Evolutionary conservation across 2,797 vertebrate species (phyloP), one percentile per base, ranked within the genome.

Genomic region (Scyliorhinus canicula): DNA sequence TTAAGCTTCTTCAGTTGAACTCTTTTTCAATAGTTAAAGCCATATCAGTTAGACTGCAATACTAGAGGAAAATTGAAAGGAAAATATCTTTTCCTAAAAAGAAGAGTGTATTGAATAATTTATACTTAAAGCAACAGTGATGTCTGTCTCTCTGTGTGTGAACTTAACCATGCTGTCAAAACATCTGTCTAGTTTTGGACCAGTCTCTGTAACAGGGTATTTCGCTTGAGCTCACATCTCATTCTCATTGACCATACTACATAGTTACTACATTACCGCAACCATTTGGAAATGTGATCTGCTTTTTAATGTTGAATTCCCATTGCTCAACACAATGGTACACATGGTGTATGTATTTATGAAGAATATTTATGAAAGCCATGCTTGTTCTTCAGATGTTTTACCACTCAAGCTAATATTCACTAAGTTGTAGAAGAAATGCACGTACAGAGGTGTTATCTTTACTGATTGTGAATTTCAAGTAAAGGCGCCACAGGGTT

Each of bases 1-100:
- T 94, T 69, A 94, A 94, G 93, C 63, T 94, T 94, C 93, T 74
- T 94, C 67, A 50, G 47, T 94, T 74, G 55, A 94, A 94, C 93
- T 94, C 96, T 95, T 96, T 97, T 97, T 97, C 97, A 98, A 98
- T 98, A 98, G 98, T 98, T 98, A 98, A 99, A 99, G 99, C 98
- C 98, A 99, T 99, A 99, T 98, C 97, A 97, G 98, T 98, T 99
- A 98, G 98, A 98, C 97, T 97, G 98, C 98, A 99, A 99, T 99
- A 99, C 98, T 98, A 96, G 96, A 95, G 95, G 47, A 71, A 94
- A 94, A 93, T 69, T 50, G 67, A 94, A 94, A 94, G 93, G 93
- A 94, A 60, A 94, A 94, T 52, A 71, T 69, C 28, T 94, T 94
- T 94, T 94, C 67, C 65, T 71, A 94, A 52, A 71, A 94, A 71